These are phyloP conservation scores for Novumbra hubbsi DNA, from an alignment of 2,797 vertebrate genomes.

Conservation along the genomic window DNA sequence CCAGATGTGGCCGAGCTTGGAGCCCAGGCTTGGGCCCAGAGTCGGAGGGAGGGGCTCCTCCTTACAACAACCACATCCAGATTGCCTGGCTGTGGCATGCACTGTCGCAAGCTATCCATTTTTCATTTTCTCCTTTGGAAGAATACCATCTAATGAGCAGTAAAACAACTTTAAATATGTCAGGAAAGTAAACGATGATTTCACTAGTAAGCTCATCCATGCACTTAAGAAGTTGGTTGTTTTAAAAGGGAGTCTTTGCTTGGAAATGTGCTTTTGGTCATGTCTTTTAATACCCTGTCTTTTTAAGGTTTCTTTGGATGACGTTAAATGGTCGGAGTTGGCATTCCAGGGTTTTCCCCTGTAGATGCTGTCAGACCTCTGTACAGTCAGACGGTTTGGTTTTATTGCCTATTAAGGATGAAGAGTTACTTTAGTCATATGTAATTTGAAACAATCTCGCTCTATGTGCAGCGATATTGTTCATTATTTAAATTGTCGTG, in stretches of 20 bases:
- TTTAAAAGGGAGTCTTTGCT: slow-evolving; percentile 48
- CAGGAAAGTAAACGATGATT: slow-evolving; percentile 35
- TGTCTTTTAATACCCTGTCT: slow-evolving; percentile 41
- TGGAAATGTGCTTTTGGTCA: slow-evolving; percentile 39
- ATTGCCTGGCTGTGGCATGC: slow-evolving; percentile 47
- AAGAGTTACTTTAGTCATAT: background rate
- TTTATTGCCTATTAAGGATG: background rate
- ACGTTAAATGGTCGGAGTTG: slow-evolving; percentile 23
- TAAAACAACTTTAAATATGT: background rate
- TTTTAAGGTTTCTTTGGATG: slow-evolving; percentile 22
- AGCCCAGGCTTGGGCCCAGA: slow-evolving; percentile 7
- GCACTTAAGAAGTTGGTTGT: background rate
- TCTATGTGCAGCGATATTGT: background rate
- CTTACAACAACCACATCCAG: slow-evolving; percentile 49
- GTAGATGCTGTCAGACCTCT: background rate
- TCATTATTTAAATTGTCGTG: background rate
- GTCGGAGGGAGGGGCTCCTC: slow-evolving; percentile 51
- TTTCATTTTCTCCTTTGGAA: slow-evolving; percentile 36
- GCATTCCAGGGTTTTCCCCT: slow-evolving; percentile 2
- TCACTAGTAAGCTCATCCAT: slow-evolving; percentile 36
- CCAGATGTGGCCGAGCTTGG: slow-evolving; percentile 61
- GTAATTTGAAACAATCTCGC: background rate
- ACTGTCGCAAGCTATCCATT: slow-evolving; percentile 63
- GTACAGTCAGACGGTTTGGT: background rate
- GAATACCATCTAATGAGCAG: slow-evolving; percentile 27